These are phyloP conservation scores for Neotragus moschatus DNA, from an alignment of 2,113 vertebrate genomes.

Conservation along the genomic window DNA sequence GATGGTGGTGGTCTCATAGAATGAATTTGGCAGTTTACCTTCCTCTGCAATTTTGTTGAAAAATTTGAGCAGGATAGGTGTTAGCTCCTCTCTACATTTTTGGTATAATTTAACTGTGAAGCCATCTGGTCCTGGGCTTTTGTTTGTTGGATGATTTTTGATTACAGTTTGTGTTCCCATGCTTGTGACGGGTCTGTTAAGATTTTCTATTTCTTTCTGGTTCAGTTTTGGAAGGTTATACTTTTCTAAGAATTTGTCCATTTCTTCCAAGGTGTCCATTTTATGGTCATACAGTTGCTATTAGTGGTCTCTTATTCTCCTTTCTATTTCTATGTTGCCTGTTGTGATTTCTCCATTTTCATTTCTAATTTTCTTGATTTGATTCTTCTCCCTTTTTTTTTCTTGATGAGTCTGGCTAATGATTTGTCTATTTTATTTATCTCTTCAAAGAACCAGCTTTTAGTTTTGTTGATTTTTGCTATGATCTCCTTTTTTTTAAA, in stretches of 20 bases:
- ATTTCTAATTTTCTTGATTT: background rate
- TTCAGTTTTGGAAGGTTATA: background rate
- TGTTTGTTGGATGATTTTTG: background rate
- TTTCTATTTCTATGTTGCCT: background rate
- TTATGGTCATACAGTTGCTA: background rate
- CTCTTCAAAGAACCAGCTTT: background rate
- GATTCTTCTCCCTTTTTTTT: background rate
- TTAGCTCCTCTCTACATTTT: background rate
- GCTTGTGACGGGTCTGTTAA: background rate
- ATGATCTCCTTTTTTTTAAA: background rate
- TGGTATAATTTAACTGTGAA: background rate
- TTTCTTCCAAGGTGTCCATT: background rate
- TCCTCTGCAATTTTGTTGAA: background rate
- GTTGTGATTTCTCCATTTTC: background rate
- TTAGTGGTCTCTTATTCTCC: background rate
- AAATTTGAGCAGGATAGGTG: background rate
- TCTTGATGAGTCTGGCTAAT: background rate
- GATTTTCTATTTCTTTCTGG: background rate
- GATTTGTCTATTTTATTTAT: background rate
- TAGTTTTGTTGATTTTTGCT: background rate
- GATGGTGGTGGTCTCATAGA: background rate
- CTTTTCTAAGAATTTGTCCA: background rate
- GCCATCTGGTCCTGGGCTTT: background rate
- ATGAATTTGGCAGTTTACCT: background rate
- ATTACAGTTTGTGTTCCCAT: background rate